phyloP scores from a whole-genome alignment of 2,797 vertebrate genomes.

The Tokudaia muenninki region DNA sequence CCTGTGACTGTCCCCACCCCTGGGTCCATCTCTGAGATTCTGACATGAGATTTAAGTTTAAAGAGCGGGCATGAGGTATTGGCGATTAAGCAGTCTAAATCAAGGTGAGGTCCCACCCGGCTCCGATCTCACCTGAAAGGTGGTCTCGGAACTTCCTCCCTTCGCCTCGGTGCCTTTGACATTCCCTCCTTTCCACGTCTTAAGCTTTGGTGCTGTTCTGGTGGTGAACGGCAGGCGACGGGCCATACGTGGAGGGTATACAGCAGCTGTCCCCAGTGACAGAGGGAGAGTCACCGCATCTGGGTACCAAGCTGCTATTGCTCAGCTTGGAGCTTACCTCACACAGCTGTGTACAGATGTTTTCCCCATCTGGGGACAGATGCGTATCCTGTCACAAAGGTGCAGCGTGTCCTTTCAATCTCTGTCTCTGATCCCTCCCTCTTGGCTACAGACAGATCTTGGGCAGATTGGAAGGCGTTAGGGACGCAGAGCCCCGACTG shows the following conservation, averaged over 20 bases:
- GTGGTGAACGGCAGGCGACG: neutral
- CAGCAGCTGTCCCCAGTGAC: neutral
- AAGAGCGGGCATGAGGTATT: neutral
- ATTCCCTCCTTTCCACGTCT: accelerated
- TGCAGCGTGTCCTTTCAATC: neutral
- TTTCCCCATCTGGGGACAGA: neutral
- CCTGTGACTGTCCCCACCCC: neutral
- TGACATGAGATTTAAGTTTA: neutral
- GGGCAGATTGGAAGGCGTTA: neutral
- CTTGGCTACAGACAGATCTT: neutral
- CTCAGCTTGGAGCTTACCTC: neutral
- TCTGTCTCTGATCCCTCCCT: neutral
- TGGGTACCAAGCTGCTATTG: neutral
- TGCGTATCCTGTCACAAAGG: neutral
- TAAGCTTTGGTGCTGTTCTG: neutral
- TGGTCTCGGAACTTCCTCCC: neutral
- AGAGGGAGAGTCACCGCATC: accelerated
- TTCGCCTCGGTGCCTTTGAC: no score
- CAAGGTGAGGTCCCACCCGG: accelerated
- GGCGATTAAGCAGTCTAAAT: neutral
- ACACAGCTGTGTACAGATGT: neutral
- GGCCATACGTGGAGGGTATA: accelerated
- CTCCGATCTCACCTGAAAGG: neutral
- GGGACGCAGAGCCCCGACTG: accelerated
- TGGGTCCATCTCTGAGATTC: neutral